These are phyloP conservation scores for Electrophaes corylata DNA, from an alignment of 2,888 invertebrate species.

Conservation along the genomic window DNA sequence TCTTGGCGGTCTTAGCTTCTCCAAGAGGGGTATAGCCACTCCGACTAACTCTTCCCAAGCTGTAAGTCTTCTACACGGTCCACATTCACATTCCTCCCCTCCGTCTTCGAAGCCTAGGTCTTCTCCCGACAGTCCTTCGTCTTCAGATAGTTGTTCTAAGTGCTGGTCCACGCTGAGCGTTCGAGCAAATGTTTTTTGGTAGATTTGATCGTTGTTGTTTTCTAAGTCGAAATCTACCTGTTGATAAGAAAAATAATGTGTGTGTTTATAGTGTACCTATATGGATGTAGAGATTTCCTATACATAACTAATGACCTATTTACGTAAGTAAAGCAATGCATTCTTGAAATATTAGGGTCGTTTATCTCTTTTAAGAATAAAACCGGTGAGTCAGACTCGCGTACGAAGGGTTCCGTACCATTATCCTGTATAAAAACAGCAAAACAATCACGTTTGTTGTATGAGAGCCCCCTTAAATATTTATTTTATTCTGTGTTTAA, in stretches of 20 bases:
- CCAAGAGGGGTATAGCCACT: slow-evolving; percentile 89
- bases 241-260: not conserved
- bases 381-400: too few species aligned
- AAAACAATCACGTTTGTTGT: too few species aligned
- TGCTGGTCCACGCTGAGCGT: slow-evolving; percentile 58
- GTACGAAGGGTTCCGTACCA: too few species aligned
- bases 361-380: too few species aligned
- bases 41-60: slow-evolving; percentile 90
- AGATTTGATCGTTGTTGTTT: slow-evolving; percentile 54
- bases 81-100: slow-evolving; percentile 67
- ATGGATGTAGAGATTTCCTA: too few species aligned
- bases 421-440: too few species aligned
- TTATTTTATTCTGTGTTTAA: too few species aligned
- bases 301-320: too few species aligned
- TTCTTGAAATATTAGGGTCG: too few species aligned
- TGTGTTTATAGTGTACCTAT: too few species aligned
- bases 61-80: slow-evolving; percentile 65
- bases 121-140: slow-evolving; percentile 60
- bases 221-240: slow-evolving; percentile 68
- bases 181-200: slow-evolving; percentile 41
- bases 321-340: too few species aligned
- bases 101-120: slow-evolving; percentile 73
- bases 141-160: slow-evolving; percentile 53
- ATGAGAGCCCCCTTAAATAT: too few species aligned
- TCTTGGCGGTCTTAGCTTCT: slow-evolving; percentile 81